Evolutionary conservation across 2,888 invertebrate genomes (phyloP), one percentile per base, ranked within the genome.

Genomic region (Podabrus alpinus): DNA sequence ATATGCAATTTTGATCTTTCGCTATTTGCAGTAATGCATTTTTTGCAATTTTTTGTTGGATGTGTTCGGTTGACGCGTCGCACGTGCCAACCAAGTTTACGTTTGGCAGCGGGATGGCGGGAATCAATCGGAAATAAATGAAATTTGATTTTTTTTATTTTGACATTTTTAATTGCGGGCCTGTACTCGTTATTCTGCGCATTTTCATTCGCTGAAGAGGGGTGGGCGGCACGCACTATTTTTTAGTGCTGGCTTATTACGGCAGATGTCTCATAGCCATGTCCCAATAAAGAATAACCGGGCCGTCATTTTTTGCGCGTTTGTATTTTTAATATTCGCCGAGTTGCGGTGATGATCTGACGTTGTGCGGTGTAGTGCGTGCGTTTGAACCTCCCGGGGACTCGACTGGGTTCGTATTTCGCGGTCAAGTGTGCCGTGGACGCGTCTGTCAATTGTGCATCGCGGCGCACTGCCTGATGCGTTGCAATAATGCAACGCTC

Each of bases 1-100:
- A 90, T 90, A 90, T 90, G 90, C 90, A 90, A 90, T 90, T 90
- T 90, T 90, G 89, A 90, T 90, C 90, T 90, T 90, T 90, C 81
- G 76, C 77, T 77, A 79, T 81, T 78, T 80, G 79, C 77, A 72
- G 76, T 77, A 71, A 67, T 62, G 70, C 70, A 77, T 77, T 77
- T 77, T 77, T 77, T 75, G 64, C 29, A 66, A 71, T 69, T 66
- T 77, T 77, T 77, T 75, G 66, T 70, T 10, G 29, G 66, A 73
- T 68, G 73, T 68, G 25, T 17, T 59, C 19, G 68, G 15, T 70
- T 75, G 73, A 77, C 72, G 73, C 68, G 45, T 88, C 88, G 87
- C 88, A 88, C 88, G 88, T 88, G 88, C 88, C 88, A 88, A 84
- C 88, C 13, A 29, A 59, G 87, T 87, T 64, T 88, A 88, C 88